Evolutionary conservation across 1,140 invertebrate genomes (phyloP), one percentile per base, ranked within the genome.

Genomic region (Dinothrombium tinctorium): DNA sequence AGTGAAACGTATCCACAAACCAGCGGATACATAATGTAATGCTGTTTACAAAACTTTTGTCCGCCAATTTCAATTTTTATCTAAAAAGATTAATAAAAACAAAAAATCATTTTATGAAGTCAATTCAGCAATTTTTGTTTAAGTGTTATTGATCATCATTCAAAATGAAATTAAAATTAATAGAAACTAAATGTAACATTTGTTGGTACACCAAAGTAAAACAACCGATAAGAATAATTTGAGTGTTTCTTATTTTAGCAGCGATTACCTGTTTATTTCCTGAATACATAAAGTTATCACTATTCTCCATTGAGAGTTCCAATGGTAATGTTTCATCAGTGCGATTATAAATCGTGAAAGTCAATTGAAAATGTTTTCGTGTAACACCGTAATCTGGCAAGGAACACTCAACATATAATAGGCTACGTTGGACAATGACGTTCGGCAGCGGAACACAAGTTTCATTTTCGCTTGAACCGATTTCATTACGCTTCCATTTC

Each of bases 251-350:
- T 44, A 20, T 19, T 39, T 37, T 24, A 11, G 11, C 21, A n/a
- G 35, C 21, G 35, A 37, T 42, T 57, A 80, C 73, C 59, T 82
- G 74, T 63, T 81, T 84, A 36, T 83, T 77, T 3, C 82, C 82
- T 49, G 79, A 69, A 62, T 78, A 86, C 76, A 86, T 82, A 52
- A 86, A 87, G 9, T 70, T 72, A 55, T 86, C 79, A 47, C 69
- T 77, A 2, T 72, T 69, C 47, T 84, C 77, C 60, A 86, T 73
- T 39, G 62, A 68, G 11, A 83, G 54, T 43, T 69, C 68, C 9
- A 86, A 58, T 36, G 76, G 72, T 35, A 80, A 66, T 8, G 80
- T 67, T 44, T 65, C 66, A 20, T 65, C 60, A 0, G 74, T 74
- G 43, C 70, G 67, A 56, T 83, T 84, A 46, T 66, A 62, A 36